Conservation (phyloP, 2,113 vertebrate genomes). For the Cepphus grylle region DNA sequence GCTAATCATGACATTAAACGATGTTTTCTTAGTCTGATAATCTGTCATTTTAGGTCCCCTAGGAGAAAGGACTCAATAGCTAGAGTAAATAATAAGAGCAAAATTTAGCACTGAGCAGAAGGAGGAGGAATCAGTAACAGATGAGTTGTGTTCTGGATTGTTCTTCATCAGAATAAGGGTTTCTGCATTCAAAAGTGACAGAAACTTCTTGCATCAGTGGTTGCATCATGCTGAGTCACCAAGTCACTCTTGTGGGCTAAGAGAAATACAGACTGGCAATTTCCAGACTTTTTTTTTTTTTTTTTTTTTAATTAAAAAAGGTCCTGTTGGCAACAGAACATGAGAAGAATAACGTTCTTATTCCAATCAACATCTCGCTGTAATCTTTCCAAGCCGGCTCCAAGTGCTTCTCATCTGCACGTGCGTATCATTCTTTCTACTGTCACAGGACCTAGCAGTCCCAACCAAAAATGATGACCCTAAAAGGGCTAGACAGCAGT, state of each 20-base stretch:
- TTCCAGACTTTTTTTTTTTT: background rate
- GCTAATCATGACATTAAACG: background rate
- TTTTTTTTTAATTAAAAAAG: background rate
- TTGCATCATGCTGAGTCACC: background rate
- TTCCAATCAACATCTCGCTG: background rate
- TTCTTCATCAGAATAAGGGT: background rate
- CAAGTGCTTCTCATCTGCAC: background rate
- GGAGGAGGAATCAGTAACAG: background rate
- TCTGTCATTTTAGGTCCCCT: background rate
- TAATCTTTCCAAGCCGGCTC: background rate
- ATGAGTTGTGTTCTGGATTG: background rate
- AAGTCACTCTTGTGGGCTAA: background rate
- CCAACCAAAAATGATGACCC: background rate
- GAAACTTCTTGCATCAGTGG: background rate
- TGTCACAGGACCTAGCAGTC: background rate
- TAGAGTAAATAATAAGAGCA: background rate
- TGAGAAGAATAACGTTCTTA: background rate
- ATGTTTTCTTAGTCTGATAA: background rate
- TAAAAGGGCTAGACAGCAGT: background rate
- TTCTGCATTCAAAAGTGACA: background rate
- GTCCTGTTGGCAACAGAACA: background rate
- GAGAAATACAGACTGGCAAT: background rate
- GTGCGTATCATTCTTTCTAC: background rate
- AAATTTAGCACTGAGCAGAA: background rate
- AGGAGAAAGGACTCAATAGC: background rate